phyloP scores from a whole-genome alignment of 2,888 invertebrate species.

The Andricus quercusramuli region DNA sequence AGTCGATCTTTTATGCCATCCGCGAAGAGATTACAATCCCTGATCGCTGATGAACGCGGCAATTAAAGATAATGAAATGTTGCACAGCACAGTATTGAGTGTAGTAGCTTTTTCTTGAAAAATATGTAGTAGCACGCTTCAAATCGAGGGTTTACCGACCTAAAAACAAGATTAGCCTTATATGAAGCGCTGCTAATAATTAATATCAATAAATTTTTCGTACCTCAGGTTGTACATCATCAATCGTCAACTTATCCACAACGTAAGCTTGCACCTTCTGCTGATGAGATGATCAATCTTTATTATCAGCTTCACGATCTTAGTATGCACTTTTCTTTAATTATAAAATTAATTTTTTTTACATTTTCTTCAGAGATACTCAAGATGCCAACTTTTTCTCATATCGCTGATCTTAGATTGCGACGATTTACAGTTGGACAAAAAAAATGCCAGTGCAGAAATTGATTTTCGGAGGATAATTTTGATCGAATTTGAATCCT shows the following conservation, averaged over 20 bases:
- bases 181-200: neutral
- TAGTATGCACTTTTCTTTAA: neutral
- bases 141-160: neutral
- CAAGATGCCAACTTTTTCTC: no score
- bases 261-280: slow-evolving; percentile 1
- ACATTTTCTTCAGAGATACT: no score
- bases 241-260: neutral
- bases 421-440: no score
- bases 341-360: neutral
- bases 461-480: no score
- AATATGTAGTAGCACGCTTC: slow-evolving; percentile 9
- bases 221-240: neutral
- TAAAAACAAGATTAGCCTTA: neutral
- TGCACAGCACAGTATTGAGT: neutral
- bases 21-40: slow-evolving; percentile 6
- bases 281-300: neutral
- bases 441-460: no score
- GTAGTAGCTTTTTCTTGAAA: neutral
- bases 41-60: neutral
- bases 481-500: no score
- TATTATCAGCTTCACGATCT: neutral
- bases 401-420: neutral
- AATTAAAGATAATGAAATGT: slow-evolving; percentile 14
- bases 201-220: slow-evolving; percentile 8
- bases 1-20: slow-evolving; percentile 11